These are phyloP conservation scores for Arrhamphus sclerolepis DNA, from an alignment of 2,797 vertebrate genomes.

Conservation along the genomic window DNA sequence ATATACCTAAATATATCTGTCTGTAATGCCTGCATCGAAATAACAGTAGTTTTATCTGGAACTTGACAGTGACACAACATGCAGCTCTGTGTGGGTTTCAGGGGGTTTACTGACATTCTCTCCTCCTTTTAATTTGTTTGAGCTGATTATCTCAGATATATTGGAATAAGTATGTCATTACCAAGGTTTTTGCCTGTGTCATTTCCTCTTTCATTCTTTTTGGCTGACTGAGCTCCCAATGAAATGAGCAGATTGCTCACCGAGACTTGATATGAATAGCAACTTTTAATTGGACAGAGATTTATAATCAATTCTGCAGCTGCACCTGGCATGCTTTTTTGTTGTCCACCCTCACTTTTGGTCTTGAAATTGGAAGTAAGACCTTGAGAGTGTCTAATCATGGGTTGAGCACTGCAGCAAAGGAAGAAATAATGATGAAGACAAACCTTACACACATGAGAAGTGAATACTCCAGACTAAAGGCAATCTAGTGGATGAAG, in stretches of 20 bases:
- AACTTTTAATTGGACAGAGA: constrained; percentile 15
- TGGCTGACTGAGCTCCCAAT: background rate
- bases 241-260: constrained; percentile 18
- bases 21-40: too few relatives aligned
- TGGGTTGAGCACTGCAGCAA: constrained; percentile 34
- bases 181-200: background rate
- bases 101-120: too few relatives aligned
- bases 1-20: too few relatives aligned
- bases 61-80: too few relatives aligned
- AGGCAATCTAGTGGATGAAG: constrained; percentile 27
- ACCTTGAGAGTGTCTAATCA: constrained; percentile 51
- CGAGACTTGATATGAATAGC: constrained; percentile 21
- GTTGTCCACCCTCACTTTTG: background rate
- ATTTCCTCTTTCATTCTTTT: background rate
- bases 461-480: constrained; percentile 24
- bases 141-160: background rate
- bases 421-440: constrained; percentile 62
- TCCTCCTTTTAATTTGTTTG: background rate
- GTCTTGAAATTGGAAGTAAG: constrained; percentile 44
- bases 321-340: constrained; percentile 24
- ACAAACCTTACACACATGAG: constrained; percentile 31
- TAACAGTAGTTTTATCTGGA: too few relatives aligned
- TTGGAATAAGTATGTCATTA: background rate
- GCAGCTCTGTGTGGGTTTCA: too few relatives aligned
- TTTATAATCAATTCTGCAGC: constrained; percentile 27